Base-by-base conservation (phyloP, 2,113 vertebrate species). In the Carassius carassius region DNA sequence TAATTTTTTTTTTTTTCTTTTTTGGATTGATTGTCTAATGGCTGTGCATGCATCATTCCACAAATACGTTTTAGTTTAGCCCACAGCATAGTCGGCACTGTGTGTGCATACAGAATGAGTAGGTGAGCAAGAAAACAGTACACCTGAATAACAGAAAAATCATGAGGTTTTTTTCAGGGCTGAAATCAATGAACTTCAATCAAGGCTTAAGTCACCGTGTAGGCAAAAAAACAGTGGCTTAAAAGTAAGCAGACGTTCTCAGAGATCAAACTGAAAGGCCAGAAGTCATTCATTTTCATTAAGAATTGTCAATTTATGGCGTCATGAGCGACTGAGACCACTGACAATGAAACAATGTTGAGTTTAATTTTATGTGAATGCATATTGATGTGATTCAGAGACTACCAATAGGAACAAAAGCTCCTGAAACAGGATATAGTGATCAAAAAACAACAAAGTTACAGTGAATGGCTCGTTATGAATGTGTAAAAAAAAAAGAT, bases 171-270 rank as follows among this genome's bases (percentile, higher is more conserved):
- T 79, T 81, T 67, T 25, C 23, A 29, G n/a, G 58, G 49, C 25
- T 47, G 29, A 69, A 81, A 81, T 81, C 79, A 81, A 81, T 81
- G 63, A 54, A 69, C 41, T 49, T 23, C 79, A 81, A 81, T 81
- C 63, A 81, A 51, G 63, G 63, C 62, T 81, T 56, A 58, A 58
- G 75, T 78, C 54, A 35, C 29, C 0, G 4, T 54, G 23, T 81
- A 69, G 41, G 37, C 23, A 35, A 12, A 54, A 44, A 10, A 44
- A 41, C n/a, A 35, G 25, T 21, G 41, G 19, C 19, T 35, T 32
- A 69, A 70, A 49, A 51, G 16, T 69, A 54, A 32, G 60, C 17
- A 21, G 44, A 67, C 17, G 65, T 21, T 35, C 5, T 78, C n/a
- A 78, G 73, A 25, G 47, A 29, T 8, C 14, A 49, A 54, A 79